Base-by-base conservation (phyloP, 2,888 invertebrate genomes). In the Drosophila subquinaria region DNA sequence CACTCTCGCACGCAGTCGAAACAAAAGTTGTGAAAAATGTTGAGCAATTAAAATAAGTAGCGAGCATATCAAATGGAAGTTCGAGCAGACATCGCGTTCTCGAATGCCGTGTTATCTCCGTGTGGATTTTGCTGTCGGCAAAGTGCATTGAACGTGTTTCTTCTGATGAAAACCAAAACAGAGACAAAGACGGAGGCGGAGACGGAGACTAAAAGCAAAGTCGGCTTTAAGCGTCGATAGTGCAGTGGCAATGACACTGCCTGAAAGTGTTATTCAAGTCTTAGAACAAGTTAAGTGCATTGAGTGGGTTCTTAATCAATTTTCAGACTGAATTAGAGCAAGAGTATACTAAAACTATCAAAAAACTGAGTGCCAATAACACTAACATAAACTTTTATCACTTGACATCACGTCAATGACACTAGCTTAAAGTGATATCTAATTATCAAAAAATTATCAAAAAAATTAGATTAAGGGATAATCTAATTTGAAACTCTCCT, bases 11-110 rank as follows among this genome's bases (percentile, higher is more conserved):
- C 57, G 53, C 55, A 69, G 48, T 69, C 53, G 38, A 64, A 78
- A 66, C 55, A 66, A 62, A 51, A 79, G 76, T 83, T 76, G 65
- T 83, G 84, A 85, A 81, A 85, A 85, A 88, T 83, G 89, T 76
- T 83, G 64, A 69, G 81, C 84, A 86, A 88, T 85, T 85, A 88
- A 88, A 88, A 83, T 83, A 88, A 85, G 88, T 85, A 82, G 76
- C 71, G 56, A 51, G 52, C 57, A 60, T 45, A 68, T 62, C 80
- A 59, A 45, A 57, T 70, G 64, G 63, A 64, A 52, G 50, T 30
- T 40, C 40, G 69, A 45, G 57, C 52, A 57, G 65, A 57, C 51
- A 52, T 42, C 65, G 40, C 27, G 33, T 27, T 11, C 23, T 11
- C 20, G 20, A 13, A n/a, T 13, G 43, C 38, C 55, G 61, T 63